phyloP scores from a whole-genome alignment of 2,888 invertebrate species.

The Tupiocoris notatus region DNA sequence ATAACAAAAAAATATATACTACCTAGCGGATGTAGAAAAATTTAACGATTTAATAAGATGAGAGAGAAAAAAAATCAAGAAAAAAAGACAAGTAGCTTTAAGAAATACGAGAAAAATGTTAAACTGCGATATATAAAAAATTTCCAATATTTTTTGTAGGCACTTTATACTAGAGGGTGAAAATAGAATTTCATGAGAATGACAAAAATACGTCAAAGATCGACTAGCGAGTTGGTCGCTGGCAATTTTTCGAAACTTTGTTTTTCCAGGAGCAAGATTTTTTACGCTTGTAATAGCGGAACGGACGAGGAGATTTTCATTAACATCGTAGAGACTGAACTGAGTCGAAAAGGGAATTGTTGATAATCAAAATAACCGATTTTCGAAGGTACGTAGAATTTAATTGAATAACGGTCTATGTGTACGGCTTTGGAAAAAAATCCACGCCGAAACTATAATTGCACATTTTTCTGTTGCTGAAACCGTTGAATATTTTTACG shows the following conservation, averaged over 20 bases:
- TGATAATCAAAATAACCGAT: background rate
- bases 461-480: too few species aligned
- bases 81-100: constrained; percentile 18
- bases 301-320: too few species aligned
- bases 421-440: too few species aligned
- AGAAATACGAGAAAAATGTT: constrained; percentile 3
- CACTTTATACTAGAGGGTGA: constrained; percentile 28
- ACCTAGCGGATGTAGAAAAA: constrained; percentile 18
- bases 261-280: background rate
- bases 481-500: too few species aligned
- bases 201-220: background rate
- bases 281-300: background rate
- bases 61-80: background rate
- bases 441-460: too few species aligned
- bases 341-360: background rate
- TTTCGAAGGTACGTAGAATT: too few species aligned
- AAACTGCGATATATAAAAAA: constrained; percentile 23
- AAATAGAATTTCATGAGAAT: constrained; percentile 4
- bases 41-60: background rate
- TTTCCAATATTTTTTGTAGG: constrained; percentile 34
- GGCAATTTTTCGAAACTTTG: background rate
- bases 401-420: too few species aligned
- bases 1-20: background rate
- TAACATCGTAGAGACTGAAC: background rate
- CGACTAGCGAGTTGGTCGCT: too few species aligned